Base-by-base conservation (phyloP, 2,797 vertebrate genomes). In the Taeniopygia guttata region DNA sequence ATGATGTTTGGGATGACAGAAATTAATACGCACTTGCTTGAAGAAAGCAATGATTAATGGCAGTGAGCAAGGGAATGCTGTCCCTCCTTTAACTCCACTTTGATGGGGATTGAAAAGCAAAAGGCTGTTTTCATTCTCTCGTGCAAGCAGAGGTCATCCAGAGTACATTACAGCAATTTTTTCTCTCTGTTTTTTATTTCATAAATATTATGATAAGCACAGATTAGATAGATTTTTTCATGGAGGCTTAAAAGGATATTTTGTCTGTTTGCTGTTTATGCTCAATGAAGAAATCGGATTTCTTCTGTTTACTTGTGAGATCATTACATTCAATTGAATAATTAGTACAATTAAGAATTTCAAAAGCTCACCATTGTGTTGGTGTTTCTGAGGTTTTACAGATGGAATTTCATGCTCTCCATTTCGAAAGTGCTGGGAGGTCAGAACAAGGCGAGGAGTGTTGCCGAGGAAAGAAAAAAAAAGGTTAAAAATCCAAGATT, bases 1-100 rank as follows among this genome's bases (percentile, higher is more conserved):
- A 98, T 98, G 98, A 99, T 99, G 99, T 99, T 99, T 99, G 98
- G 98, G 98, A 99, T 99, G 99, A 99, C 99, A 99, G 99, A 99
- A 99, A 99, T 99, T 98, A 99, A 99, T 99, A 99, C 98, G 98
- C 98, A 97, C 98, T 98, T 98, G 98, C 98, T 99, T 98, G 98
- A 98, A 98, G 99, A 99, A 99, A 99, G 99, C 98, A 97, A 97
- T 99, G 99, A 99, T 99, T 99, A 99, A 99, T 99, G 99, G 98
- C 97, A 97, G 98, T 77, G 98, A 98, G 98, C 97, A 95, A 97
- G 96, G 98, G 98, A 98, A 98, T 90, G 98, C 98, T 98, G 98
- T 98, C 98, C 98, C 98, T 99, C 98, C 98, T 98, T 98, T 98
- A 98, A 98, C 98, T 99, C 98, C 97, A 98, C 98, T 99, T 99